Evolutionary conservation across 2,113 vertebrate genomes (phyloP).

Genomic region (Leucopsar rothschildi): DNA sequence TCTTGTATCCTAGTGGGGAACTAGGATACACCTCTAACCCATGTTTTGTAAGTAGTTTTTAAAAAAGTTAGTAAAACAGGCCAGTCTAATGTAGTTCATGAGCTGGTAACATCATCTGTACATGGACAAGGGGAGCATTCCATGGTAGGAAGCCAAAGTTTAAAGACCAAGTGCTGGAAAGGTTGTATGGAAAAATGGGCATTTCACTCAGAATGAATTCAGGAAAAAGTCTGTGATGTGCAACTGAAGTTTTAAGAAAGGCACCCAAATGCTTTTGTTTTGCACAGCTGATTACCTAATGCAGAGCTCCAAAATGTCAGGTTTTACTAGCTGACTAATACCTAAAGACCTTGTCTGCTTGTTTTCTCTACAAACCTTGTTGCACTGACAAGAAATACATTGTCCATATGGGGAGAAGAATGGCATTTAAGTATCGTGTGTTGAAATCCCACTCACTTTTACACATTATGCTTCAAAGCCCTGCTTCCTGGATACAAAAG

Average conservation of each 20-base stretch:
- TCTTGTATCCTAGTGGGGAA: not conserved
- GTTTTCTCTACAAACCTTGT: slow-evolving; percentile 26
- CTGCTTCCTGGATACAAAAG: slow-evolving; percentile 62
- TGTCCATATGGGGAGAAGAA: slow-evolving; percentile 42
- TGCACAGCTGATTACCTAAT: not conserved
- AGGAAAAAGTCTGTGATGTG: not conserved
- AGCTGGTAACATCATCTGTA: not conserved
- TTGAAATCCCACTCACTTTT: slow-evolving; percentile 63
- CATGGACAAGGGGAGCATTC: not conserved
- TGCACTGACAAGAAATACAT: slow-evolving; percentile 53
- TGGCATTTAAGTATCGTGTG: slow-evolving; percentile 26
- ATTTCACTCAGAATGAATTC: not conserved
- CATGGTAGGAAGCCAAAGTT: not conserved
- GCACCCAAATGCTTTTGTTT: not conserved
- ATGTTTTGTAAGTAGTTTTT: not conserved
- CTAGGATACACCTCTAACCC: not conserved
- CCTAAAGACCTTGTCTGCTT: not conserved
- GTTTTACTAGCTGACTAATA: slow-evolving; percentile 25
- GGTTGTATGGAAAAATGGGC: not conserved
- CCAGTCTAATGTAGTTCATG: not conserved
- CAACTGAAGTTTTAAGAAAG: not conserved
- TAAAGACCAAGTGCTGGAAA: not conserved
- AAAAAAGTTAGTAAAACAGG: not conserved
- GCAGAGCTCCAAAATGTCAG: not conserved
- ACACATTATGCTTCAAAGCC: slow-evolving; percentile 55